A percentile compares a stretch with the other conserved stretches of the same genome.
Conservation (phyloP, 2,797 vertebrate species). For the Ataeniobius toweri region DNA sequence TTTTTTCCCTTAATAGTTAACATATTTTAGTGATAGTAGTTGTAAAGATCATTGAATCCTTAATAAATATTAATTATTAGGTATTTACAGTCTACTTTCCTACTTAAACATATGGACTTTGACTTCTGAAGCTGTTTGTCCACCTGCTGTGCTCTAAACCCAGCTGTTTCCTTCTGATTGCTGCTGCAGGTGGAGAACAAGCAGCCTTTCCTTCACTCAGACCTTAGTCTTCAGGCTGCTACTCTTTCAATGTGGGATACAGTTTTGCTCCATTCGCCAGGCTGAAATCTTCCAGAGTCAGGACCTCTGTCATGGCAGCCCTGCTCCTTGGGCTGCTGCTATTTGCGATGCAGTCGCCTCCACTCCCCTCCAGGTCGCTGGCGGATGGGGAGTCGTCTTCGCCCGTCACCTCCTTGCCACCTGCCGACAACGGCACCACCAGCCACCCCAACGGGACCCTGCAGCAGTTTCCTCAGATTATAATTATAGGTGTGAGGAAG, state of each 20-base stretch:
- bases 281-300: conserved; percentile 83
- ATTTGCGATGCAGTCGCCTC: conserved; percentile 84
- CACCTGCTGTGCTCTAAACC: conserved; percentile 23
- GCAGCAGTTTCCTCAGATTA: conserved; percentile 87
- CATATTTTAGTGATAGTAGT: background rate
- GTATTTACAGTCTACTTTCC: conserved; percentile 13
- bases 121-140: background rate
- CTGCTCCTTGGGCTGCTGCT: conserved; percentile 88
- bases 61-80: background rate
- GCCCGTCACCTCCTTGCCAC: conserved; percentile 47
- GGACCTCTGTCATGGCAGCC: conserved; percentile 87
- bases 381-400: conserved; percentile 38
- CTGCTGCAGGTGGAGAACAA: conserved; percentile 43
- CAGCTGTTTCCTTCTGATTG: conserved; percentile 52
- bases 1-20: background rate
- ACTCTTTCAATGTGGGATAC: conserved; percentile 73
- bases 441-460: conserved; percentile 82
- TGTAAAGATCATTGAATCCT: background rate
- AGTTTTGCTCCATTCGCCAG: conserved; percentile 74
- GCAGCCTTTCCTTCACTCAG: conserved; percentile 29
- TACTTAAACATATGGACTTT: conserved; percentile 3
- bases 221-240: conserved; percentile 61
- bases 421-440: conserved; percentile 56
- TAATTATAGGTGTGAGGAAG: conserved; percentile 97
- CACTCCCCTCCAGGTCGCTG: conserved; percentile 81